phyloP scores from a whole-genome alignment of 2,888 invertebrate genomes.

The Aelia acuminata region DNA sequence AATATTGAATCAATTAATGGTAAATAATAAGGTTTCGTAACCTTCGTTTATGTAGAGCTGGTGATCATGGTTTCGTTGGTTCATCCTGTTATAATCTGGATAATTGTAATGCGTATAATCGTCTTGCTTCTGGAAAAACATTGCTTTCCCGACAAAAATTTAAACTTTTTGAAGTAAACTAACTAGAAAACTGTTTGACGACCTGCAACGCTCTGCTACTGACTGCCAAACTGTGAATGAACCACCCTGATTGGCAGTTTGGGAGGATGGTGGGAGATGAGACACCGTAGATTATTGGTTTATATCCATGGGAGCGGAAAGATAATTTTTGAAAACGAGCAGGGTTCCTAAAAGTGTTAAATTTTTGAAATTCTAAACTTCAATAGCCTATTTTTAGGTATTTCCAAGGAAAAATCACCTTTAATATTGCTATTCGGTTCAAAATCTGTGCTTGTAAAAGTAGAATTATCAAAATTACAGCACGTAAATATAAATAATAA shows the following conservation, averaged over 20 bases:
- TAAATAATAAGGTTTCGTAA: neutral
- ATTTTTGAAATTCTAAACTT: neutral
- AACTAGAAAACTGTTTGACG: neutral
- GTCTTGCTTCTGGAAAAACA: neutral
- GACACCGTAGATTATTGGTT: neutral
- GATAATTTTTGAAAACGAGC: neutral
- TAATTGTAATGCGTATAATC: neutral
- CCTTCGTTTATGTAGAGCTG: neutral
- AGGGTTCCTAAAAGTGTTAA: neutral
- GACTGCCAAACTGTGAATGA: neutral
- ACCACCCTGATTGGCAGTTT: neutral
- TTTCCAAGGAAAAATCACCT: neutral
- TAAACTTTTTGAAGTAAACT: neutral
- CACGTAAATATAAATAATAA: too few relatives aligned
- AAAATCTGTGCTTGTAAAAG: too few relatives aligned
- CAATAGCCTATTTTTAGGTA: neutral
- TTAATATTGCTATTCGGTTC: too few relatives aligned
- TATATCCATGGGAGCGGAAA: neutral
- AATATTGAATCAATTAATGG: neutral
- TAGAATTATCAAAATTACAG: too few relatives aligned
- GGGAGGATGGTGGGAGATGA: neutral
- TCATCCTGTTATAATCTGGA: neutral
- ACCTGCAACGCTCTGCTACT: neutral
- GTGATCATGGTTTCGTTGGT: neutral
- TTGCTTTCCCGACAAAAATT: neutral